Conservation (phyloP, 2,888 invertebrate genomes). For the Trichogramma dendrolimi region DNA sequence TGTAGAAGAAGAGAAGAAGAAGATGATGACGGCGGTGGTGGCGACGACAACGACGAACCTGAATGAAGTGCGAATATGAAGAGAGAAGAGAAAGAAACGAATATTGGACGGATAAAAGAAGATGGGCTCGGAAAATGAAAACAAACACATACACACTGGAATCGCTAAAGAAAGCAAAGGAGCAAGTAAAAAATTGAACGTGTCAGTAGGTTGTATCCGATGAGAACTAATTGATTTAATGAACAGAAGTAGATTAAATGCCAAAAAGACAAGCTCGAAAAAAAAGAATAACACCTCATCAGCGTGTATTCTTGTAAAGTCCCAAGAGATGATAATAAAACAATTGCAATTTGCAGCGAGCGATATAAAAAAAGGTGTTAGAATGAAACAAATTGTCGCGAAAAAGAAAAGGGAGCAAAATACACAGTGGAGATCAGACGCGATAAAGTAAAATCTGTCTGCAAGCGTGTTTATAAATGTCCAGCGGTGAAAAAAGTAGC, state of each 20-base stretch:
- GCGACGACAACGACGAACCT: no score
- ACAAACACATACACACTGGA: neutral
- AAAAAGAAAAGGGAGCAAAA: neutral
- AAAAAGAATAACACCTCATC: no score
- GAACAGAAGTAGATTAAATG: no score
- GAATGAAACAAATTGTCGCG: conserved; percentile 28
- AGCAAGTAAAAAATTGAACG: no score
- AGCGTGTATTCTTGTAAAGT: no score
- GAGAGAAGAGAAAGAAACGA: neutral
- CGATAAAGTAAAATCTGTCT: neutral
- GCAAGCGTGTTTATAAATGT: neutral
- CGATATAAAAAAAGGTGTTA: conserved; percentile 20
- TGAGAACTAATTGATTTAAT: no score
- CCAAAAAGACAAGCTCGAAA: no score
- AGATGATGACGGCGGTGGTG: neutral
- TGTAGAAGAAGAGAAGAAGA: neutral
- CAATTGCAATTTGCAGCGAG: no score
- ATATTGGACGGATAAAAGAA: neutral
- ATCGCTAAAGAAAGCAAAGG: no score
- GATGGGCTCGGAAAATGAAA: neutral
- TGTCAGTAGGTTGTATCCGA: no score
- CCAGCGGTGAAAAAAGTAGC: neutral
- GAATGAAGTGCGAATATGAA: neutral
- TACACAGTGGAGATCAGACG: neutral
- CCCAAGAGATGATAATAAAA: no score